Evolutionary conservation across 2,888 invertebrate species (phyloP).

Genomic region (Xestoiulus laeticollis): DNA sequence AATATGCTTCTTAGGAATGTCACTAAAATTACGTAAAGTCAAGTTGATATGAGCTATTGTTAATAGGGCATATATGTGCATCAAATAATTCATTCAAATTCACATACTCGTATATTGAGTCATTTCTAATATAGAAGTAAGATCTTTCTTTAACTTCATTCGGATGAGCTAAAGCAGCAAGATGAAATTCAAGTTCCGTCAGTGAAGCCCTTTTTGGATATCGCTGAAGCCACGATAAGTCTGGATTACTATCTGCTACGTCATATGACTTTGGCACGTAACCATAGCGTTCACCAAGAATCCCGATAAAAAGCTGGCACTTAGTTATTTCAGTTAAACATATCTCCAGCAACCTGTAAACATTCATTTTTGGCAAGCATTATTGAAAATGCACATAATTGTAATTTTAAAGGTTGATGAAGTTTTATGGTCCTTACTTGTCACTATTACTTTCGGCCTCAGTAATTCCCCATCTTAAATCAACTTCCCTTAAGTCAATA

Average conservation of each 20-base stretch:
- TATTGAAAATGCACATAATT: slow-evolving; percentile 45
- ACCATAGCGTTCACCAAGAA: slow-evolving; percentile 65
- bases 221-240: slow-evolving; percentile 63
- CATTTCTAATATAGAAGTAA: slow-evolving; percentile 64
- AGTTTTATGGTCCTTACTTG: background rate
- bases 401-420: background rate
- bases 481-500: slow-evolving; percentile 64
- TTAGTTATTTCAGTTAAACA: slow-evolving; percentile 64
- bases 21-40: slow-evolving; percentile 2
- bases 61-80: background rate
- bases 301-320: slow-evolving; percentile 65
- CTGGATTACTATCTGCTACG: slow-evolving; percentile 53
- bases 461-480: slow-evolving; percentile 67
- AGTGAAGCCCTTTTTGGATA: slow-evolving; percentile 63
- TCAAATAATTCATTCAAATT: slow-evolving; percentile 47
- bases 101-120: slow-evolving; percentile 57
- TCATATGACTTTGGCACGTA: slow-evolving; percentile 61
- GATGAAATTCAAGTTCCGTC: slow-evolving; percentile 65
- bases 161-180: slow-evolving; percentile 60
- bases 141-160: slow-evolving; percentile 59
- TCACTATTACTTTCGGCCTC: slow-evolving; percentile 61
- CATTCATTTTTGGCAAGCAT: slow-evolving; percentile 46
- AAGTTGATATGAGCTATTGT: background rate
- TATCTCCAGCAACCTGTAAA: slow-evolving; percentile 63
- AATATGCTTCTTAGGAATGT: slow-evolving; percentile 41